phyloP scores from a whole-genome alignment of 2,113 vertebrate genomes.

The Otocyon megalotis region DNA sequence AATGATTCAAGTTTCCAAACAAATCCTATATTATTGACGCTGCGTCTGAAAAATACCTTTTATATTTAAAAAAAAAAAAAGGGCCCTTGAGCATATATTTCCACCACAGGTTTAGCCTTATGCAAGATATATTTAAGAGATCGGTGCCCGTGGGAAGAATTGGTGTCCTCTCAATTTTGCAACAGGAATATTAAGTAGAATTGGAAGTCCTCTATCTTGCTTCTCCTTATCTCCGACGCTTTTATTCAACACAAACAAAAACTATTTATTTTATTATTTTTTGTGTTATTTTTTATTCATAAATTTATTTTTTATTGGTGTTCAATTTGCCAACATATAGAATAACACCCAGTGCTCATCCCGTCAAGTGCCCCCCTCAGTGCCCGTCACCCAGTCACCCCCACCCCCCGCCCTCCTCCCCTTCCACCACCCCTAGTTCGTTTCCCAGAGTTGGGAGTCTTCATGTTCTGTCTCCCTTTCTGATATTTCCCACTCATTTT shows the following conservation, averaged over 20 bases:
- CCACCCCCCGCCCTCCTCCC: too few species aligned
- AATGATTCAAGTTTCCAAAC: constrained; percentile 24
- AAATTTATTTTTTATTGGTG: too few species aligned
- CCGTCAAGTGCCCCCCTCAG: too few species aligned
- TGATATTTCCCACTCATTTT: too few species aligned
- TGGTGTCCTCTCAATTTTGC: constrained; percentile 7
- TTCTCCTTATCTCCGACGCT: constrained; percentile 14
- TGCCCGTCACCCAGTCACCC: too few species aligned
- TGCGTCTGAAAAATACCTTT: constrained; percentile 40
- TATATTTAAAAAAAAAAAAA: constrained; percentile 25
- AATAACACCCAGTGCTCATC: too few species aligned
- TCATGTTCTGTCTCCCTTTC: too few species aligned
- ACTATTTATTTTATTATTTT: background rate
- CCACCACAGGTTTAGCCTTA: background rate
- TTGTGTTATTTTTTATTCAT: too few species aligned
- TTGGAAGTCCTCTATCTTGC: background rate
- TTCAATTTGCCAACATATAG: too few species aligned
- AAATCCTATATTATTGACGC: constrained; percentile 29
- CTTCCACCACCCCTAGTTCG: too few species aligned
- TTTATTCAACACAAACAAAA: constrained; percentile 42
- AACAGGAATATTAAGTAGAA: background rate
- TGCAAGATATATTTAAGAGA: constrained; percentile 30
- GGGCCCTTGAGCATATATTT: background rate
- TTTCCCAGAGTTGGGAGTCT: too few species aligned
- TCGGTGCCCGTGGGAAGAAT: background rate